Base-by-base conservation (phyloP, 2,888 invertebrate genomes). In the Lepidocyrtinus sp. region DNA sequence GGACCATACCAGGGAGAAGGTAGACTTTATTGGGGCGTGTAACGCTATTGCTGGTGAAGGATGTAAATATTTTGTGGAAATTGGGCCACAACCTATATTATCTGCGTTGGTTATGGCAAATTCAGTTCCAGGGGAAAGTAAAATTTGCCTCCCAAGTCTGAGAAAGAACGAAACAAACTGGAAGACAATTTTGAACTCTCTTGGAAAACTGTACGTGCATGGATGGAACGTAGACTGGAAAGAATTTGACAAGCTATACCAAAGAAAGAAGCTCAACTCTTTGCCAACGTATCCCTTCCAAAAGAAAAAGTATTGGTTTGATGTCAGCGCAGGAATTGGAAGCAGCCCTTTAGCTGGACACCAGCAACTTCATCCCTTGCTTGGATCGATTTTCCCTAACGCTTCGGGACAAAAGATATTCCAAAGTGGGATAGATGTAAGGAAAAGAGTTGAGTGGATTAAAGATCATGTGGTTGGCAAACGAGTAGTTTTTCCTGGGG, bases 271-370 rank as follows among this genome's bases (percentile, higher is more conserved):
- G 19, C 25, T 74, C 2, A 26, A 45, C 21, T 45, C 24, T 12
- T 65, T 85, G 7, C 85, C 85, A 24, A 67, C 76, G 0, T 85
- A 85, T 50, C 84, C 85, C 2, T 84, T 85, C 70, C 68, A 71
- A 12, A 61, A 82, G 36, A 77, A 82, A 19, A 81, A 78, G 21
- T 36, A 36, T 24, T 81, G 81, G 75, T 72, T 59, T 26, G 75
- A 81, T 50, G 26, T 24, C 1, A 72, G 71, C n/a, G 71, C 21
- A n/a, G 25, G 74, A 50, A 46, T 26, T 64, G 74, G 65, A 50
- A 21, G n/a, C n/a, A n/a, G n/a, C n/a, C n/a, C n/a, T n/a, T 77
- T 65, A 65, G 70, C 62, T 22, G 75, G 61, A 36, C n/a, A n/a
- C n/a, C 81, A 78, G 46, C 26, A 17, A 7, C 22, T 80, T 5